A percentile compares a stretch with the other conserved stretches of the same genome.
Evolutionary conservation across 2,888 invertebrate genomes (phyloP).

Genomic region (Drosophila neonasuta): DNA sequence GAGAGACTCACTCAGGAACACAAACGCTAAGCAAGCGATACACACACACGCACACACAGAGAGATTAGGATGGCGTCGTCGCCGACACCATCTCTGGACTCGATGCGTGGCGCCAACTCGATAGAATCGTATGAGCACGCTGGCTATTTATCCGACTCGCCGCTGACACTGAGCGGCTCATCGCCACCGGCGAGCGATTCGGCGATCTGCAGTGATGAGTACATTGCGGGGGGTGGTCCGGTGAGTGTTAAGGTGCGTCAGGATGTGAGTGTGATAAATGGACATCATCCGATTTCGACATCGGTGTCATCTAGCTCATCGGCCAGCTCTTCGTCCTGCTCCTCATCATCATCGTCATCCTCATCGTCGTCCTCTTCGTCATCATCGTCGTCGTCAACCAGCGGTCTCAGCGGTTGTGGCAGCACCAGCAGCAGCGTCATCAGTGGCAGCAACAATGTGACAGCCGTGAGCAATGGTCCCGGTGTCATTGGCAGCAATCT

Average conservation of each 20-base stretch:
- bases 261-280: slow-evolving; percentile 76
- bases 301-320: slow-evolving; percentile 80
- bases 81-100: slow-evolving; percentile 95
- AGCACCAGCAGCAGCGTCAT: slow-evolving; percentile 83
- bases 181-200: slow-evolving; percentile 93
- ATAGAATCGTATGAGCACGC: slow-evolving; percentile 93
- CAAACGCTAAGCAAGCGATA: not conserved
- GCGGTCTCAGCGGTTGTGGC: slow-evolving; percentile 85
- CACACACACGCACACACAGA: slow-evolving; percentile 4
- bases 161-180: slow-evolving; percentile 92
- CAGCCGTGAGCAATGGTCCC: slow-evolving; percentile 81
- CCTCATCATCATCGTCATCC: slow-evolving; percentile 67
- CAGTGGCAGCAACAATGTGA: slow-evolving; percentile 31
- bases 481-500: slow-evolving; percentile 83
- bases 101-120: slow-evolving; percentile 92
- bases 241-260: slow-evolving; percentile 66
- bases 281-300: slow-evolving; percentile 80
- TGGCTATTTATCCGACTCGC: slow-evolving; percentile 89
- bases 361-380: slow-evolving; percentile 69
- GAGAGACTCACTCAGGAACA: not conserved
- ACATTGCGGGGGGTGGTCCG: slow-evolving; percentile 76
- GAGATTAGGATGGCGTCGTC: slow-evolving; percentile 91
- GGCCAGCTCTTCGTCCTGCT: slow-evolving; percentile 78
- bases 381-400: slow-evolving; percentile 75
- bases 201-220: slow-evolving; percentile 88